Evolutionary conservation across 1,140 invertebrate species (phyloP).

Genomic region (Bombus haemorrhoidalis): DNA sequence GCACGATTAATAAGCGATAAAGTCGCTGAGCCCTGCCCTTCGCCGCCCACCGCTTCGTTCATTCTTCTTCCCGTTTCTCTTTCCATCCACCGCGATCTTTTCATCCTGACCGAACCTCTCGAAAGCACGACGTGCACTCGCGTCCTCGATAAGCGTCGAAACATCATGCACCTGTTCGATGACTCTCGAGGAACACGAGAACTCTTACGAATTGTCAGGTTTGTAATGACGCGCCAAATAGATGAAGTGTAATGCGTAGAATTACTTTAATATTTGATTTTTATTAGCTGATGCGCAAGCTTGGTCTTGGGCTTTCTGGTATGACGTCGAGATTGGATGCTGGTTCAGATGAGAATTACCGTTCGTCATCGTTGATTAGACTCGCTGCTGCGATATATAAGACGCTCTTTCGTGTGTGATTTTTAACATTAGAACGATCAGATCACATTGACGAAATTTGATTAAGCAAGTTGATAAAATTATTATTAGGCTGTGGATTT

Average conservation of each 20-base stretch:
- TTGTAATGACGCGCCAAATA: not conserved
- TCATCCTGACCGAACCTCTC: not conserved
- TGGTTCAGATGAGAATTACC: not conserved
- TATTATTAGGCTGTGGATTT: too few species aligned
- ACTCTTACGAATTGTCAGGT: not conserved
- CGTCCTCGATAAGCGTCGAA: not conserved
- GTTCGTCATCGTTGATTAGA: too few species aligned
- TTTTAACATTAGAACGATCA: too few species aligned
- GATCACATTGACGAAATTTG: too few species aligned
- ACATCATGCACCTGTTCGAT: conserved; percentile 4
- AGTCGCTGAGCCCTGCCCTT: conserved; percentile 51
- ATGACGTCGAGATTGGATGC: not conserved
- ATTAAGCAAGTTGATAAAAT: too few species aligned
- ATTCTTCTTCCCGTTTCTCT: not conserved
- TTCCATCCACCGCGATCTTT: conserved; percentile 8
- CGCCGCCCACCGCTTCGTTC: conserved; percentile 33
- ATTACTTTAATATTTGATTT: not conserved
- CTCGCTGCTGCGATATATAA: too few species aligned
- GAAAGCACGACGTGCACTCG: not conserved
- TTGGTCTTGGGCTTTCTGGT: not conserved
- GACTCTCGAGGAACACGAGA: not conserved
- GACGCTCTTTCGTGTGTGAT: too few species aligned
- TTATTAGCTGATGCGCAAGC: not conserved
- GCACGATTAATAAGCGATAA: conserved; percentile 78
- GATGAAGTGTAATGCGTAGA: not conserved